phyloP scores from a whole-genome alignment of 2,888 invertebrate genomes.

The Macrophya annulata region DNA sequence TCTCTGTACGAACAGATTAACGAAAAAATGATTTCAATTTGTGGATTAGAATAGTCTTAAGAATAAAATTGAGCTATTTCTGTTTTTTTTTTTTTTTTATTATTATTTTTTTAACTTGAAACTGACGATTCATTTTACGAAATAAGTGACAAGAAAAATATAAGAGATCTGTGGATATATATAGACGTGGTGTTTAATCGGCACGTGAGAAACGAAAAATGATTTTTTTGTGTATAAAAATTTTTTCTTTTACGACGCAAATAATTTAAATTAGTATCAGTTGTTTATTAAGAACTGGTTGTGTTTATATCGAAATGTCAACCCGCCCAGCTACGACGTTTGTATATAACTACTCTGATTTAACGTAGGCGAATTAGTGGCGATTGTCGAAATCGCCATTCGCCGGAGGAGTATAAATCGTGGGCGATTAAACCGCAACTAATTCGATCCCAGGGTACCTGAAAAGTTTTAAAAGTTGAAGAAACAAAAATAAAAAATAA shows the following conservation, averaged over 20 bases:
- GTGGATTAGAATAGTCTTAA: neutral
- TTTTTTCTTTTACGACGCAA: constrained; percentile 29
- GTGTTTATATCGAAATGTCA: constrained; percentile 25
- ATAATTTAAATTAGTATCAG: constrained; percentile 16
- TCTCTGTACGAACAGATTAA: neutral
- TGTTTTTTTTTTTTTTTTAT: no score
- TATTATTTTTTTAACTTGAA: no score
- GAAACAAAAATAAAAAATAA: no score
- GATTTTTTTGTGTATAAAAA: neutral
- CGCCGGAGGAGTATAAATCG: constrained; percentile 2
- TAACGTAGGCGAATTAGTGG: constrained; percentile 50
- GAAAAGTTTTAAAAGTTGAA: constrained; percentile 43
- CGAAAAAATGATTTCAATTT: neutral
- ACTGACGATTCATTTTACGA: neutral
- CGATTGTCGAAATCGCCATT: constrained; percentile 46
- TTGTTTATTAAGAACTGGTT: constrained; percentile 6
- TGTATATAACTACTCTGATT: constrained; percentile 18
- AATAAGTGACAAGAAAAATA: neutral
- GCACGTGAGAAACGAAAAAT: neutral
- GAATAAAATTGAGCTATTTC: no score
- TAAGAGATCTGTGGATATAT: neutral
- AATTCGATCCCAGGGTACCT: constrained; percentile 40
- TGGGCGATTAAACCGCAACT: constrained; percentile 54
- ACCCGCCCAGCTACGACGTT: neutral
- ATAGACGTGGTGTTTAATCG: neutral